Conservation (phyloP, 2,888 invertebrate genomes). For the Kryphioiulus occultus region DNA sequence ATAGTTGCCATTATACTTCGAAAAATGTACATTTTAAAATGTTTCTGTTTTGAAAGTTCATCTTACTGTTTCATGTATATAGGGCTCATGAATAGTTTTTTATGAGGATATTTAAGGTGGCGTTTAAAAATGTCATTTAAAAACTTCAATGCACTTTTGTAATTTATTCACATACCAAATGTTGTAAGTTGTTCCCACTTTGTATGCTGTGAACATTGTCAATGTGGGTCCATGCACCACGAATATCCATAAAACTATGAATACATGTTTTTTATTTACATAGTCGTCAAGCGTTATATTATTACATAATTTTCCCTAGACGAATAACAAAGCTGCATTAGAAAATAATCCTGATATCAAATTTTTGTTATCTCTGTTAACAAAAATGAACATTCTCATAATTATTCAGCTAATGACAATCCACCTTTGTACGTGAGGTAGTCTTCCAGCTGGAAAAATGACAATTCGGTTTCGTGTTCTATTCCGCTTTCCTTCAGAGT, state of each 20-base stretch:
- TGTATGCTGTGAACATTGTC: neutral
- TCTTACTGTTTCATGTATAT: neutral
- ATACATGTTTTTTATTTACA: neutral
- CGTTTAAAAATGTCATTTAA: neutral
- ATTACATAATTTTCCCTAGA: neutral
- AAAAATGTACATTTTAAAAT: neutral
- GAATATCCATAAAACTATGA: neutral
- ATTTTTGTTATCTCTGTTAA: neutral
- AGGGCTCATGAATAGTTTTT: neutral
- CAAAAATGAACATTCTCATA: neutral
- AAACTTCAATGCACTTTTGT: conserved; percentile 25
- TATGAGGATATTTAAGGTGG: neutral
- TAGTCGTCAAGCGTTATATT: neutral
- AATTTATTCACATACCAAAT: conserved; percentile 13
- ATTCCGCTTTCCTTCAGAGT: conserved; percentile 58
- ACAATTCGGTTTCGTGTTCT: conserved; percentile 61
- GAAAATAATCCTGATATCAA: no score
- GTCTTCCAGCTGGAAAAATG: conserved; percentile 60
- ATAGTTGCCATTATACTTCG: no score
- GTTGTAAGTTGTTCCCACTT: neutral
- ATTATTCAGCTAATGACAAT: neutral
- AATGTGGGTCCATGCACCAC: neutral
- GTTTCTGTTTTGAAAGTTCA: neutral
- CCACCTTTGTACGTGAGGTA: conserved; percentile 24
- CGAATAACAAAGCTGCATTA: neutral